Conservation (phyloP, 1,140 invertebrate species). For the Bombus superbus region DNA sequence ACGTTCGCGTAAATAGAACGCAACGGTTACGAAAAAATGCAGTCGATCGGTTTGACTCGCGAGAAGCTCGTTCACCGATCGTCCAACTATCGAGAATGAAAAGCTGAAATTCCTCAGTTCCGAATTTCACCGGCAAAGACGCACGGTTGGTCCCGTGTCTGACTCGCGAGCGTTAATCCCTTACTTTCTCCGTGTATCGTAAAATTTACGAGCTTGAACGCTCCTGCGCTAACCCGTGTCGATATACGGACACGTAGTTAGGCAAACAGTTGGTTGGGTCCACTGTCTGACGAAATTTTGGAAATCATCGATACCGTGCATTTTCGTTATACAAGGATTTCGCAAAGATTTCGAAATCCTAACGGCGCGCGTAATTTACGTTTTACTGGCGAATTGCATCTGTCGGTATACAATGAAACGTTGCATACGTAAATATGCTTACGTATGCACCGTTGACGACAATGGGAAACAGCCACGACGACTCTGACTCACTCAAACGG, state of each 20-base stretch:
- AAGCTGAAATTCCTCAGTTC: constrained; percentile 32
- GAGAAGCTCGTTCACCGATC: neutral
- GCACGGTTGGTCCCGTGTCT: neutral
- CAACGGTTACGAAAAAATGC: too few species aligned
- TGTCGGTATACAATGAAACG: neutral
- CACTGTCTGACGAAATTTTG: constrained; percentile 30
- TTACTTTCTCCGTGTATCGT: constrained; percentile 68
- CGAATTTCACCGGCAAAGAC: constrained; percentile 12
- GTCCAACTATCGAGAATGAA: neutral
- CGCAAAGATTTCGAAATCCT: neutral
- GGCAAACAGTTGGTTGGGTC: neutral
- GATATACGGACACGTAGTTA: neutral
- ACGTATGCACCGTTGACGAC: neutral
- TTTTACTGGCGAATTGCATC: neutral
- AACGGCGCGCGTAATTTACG: neutral
- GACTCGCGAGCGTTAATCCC: neutral
- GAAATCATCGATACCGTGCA: constrained; percentile 5
- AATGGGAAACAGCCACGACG: constrained; percentile 6
- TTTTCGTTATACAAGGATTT: neutral
- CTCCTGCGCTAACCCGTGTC: neutral
- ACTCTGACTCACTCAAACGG: constrained; percentile 61
- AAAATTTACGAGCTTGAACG: constrained; percentile 36
- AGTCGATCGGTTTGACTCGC: neutral
- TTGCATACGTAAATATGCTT: neutral
- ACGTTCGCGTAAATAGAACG: too few species aligned